A percentile compares a stretch with the other conserved stretches of the same genome.
Conservation (phyloP, 1,140 invertebrate species). For the Diachasma alloeum region DNA sequence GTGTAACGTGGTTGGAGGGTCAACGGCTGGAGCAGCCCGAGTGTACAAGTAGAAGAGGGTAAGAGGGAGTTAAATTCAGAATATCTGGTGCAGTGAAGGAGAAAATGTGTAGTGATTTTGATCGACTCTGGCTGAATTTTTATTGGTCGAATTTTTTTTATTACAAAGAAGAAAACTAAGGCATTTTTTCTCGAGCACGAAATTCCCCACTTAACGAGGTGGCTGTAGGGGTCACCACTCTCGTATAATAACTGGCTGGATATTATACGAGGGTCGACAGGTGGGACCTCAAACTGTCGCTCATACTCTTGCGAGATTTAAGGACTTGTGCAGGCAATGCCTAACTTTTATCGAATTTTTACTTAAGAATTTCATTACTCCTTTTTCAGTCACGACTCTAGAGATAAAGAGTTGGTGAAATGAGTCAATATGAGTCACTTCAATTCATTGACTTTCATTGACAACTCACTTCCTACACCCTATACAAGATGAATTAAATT, state of each 20-base stretch:
- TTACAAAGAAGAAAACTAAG: not conserved
- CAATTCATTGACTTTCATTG: too few species aligned
- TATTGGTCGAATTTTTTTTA: not conserved
- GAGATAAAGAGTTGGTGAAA: too few species aligned
- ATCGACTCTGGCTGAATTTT: not conserved
- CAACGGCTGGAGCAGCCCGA: not conserved
- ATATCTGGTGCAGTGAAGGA: conserved; percentile 17
- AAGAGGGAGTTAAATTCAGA: not conserved
- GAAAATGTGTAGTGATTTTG: conserved; percentile 1
- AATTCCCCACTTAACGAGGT: conserved; percentile 32
- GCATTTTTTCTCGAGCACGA: conserved; percentile 27
- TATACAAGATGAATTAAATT: too few species aligned
- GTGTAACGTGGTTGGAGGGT: not conserved
- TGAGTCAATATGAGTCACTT: too few species aligned
- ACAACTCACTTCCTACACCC: too few species aligned
- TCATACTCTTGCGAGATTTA: conserved; percentile 32
- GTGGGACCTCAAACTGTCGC: conserved; percentile 36
- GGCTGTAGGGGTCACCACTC: conserved; percentile 27
- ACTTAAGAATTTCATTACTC: not conserved
- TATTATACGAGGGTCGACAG: conserved; percentile 48
- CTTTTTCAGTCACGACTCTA: not conserved
- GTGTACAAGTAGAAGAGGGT: not conserved
- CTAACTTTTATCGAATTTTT: not conserved
- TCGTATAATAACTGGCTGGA: conserved; percentile 46
- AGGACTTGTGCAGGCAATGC: not conserved